Percentiles rank a stretch among this genome's conserved stretches.
Conservation (phyloP, 2,113 vertebrate species). For the Macaca mulatta region DNA sequence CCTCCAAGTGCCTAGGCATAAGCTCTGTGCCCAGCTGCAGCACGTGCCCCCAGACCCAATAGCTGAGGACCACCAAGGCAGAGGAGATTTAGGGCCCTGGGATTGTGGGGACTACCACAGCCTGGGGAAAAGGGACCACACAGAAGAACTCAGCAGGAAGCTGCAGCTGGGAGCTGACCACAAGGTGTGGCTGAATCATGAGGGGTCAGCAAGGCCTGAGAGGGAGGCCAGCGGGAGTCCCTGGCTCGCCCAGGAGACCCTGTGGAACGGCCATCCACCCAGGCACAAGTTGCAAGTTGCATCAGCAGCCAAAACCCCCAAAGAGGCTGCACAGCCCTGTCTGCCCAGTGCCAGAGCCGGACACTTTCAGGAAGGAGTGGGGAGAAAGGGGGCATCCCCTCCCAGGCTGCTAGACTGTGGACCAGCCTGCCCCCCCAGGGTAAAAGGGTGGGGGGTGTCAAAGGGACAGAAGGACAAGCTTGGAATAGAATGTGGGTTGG, state of each 20-base stretch:
- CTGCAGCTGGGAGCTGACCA: not conserved
- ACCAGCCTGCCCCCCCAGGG: not conserved
- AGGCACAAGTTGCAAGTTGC: not conserved
- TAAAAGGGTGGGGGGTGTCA: fast-evolving
- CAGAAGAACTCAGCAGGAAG: not conserved
- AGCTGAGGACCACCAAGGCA: not conserved
- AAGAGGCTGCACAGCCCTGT: not conserved
- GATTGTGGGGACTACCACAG: not conserved
- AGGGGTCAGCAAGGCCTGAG: not conserved
- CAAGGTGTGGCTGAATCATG: not conserved
- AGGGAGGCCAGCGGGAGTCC: not conserved
- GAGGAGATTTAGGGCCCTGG: not conserved
- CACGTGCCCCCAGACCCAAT: fast-evolving
- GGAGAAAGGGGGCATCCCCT: fast-evolving
- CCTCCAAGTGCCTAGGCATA: no score
- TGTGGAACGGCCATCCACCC: not conserved
- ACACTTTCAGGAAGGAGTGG: not conserved
- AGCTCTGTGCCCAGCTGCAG: not conserved
- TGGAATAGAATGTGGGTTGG: not conserved
- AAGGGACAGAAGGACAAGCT: not conserved
- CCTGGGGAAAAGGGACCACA: not conserved
- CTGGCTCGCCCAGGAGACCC: not conserved
- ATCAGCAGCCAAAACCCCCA: not conserved
- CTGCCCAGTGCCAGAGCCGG: not conserved
- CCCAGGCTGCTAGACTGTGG: not conserved